Base-by-base conservation (phyloP, 2,113 vertebrate species). In the Lepisosteus oculatus region DNA sequence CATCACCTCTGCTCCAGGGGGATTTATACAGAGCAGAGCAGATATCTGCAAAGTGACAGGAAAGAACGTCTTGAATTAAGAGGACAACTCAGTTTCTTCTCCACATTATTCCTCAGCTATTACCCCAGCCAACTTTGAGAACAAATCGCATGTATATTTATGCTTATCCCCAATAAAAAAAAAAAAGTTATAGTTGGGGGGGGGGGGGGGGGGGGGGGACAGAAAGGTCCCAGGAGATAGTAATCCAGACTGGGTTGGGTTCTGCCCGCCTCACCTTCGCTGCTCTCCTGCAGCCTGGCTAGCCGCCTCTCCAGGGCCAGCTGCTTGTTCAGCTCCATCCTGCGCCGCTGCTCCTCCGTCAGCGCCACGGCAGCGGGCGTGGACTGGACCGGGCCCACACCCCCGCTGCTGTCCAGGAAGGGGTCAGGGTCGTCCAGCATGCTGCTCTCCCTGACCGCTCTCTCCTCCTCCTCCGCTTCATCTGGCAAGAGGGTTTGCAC, bases 321-420 rank as follows among this genome's bases (percentile, higher is more conserved):
- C 81, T 83, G 92, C 74, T 92, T 90, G 88, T 97, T 99, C 76
- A 81, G 91, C 82, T 88, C 86, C 29, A 99, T 97, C 65, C 93
- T 91, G 67, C 73, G 64, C 0, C 81, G 92, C 63, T 98, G 93
- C 80, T 98, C 94, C 76, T 95, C 94, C 0, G 93, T 95, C 11
- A 99, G 87, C 29, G 81, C 76, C 12, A 45, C 62, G 4, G 85
- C 65, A 5, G 78, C 3, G 13, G 61, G 13, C 4, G 55, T 14
- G 14, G 54, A 14, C 78, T 0, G 87, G 0, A 80, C 88, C 0
- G 84, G 80, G 59, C 80, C 75, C 76, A 90, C 3, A 7, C 76
- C 4, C 0, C 70, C 75, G 14, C 65, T 72, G 1, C 7, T 68
- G 42, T 80, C 81, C 11, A 59, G 11, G 65, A 79, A 82, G 0